Percentiles rank a stretch among this genome's conserved stretches.
phyloP scores from a whole-genome alignment of 2,888 invertebrate genomes.

The Stictocephala bisonia region DNA sequence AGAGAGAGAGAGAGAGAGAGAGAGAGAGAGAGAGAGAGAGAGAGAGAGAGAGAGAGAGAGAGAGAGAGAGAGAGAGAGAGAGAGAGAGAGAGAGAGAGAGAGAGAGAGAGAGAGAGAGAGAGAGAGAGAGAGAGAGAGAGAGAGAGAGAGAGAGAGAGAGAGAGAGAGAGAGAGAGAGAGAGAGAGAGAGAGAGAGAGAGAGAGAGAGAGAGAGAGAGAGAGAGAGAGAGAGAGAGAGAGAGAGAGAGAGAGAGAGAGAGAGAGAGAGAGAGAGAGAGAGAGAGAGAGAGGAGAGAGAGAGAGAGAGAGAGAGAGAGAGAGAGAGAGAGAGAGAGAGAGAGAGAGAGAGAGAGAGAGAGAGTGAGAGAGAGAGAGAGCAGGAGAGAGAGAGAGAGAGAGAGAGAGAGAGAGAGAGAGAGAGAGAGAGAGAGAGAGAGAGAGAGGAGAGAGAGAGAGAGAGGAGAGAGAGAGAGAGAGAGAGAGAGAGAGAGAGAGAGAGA shows the following conservation, averaged over 20 bases:
- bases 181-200: neutral
- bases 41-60: neutral
- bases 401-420: conserved; percentile 13
- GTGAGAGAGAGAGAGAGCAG: conserved; percentile 8
- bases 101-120: neutral
- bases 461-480: conserved; percentile 13
- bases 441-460: neutral
- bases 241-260: neutral
- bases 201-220: neutral
- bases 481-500: conserved; percentile 13
- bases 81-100: neutral
- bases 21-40: neutral
- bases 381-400: conserved; percentile 13
- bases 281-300: neutral
- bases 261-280: conserved; percentile 1
- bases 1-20: neutral
- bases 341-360: conserved; percentile 13
- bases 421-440: conserved; percentile 13
- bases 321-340: conserved; percentile 13
- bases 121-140: neutral
- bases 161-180: neutral
- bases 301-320: conserved; percentile 13
- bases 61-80: neutral
- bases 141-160: neutral
- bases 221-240: neutral